A percentile compares a stretch with the other conserved stretches of the same genome.
Evolutionary conservation across 2,797 vertebrate genomes (phyloP).

Genomic region (Dendrocincla tyrannina): DNA sequence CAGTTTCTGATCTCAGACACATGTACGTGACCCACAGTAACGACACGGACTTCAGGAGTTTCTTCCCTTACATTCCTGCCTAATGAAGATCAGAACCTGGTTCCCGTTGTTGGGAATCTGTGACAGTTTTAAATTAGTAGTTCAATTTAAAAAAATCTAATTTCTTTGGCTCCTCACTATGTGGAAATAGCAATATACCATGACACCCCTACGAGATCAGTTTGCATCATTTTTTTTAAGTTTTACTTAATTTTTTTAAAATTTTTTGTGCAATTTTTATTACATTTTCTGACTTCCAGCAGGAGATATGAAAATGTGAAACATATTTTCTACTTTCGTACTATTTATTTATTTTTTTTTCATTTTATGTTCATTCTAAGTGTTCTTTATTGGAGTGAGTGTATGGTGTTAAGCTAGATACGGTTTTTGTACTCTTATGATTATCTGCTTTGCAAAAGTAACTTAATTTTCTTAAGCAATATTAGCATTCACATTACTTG

Average conservation of each 20-base stretch:
- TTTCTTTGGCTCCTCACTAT: slow-evolving; percentile 83
- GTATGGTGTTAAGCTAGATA: slow-evolving; percentile 87
- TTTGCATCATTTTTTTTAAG: slow-evolving; percentile 75
- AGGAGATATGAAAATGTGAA: slow-evolving; percentile 81
- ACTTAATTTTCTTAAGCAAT: slow-evolving; percentile 92
- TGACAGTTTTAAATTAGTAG: slow-evolving; percentile 57
- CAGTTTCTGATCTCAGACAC: slow-evolving; percentile 50
- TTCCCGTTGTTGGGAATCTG: slow-evolving; percentile 7
- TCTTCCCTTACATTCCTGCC: slow-evolving; percentile 21
- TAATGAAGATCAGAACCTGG: slow-evolving; percentile 23
- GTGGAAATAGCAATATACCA: slow-evolving; percentile 81
- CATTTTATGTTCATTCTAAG: slow-evolving; percentile 79
- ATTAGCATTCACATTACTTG: slow-evolving; percentile 98
- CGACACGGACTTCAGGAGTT: not conserved
- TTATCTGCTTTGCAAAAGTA: slow-evolving; percentile 96
- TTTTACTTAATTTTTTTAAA: slow-evolving; percentile 62
- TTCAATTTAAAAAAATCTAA: slow-evolving; percentile 69
- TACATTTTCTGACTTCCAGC: slow-evolving; percentile 80
- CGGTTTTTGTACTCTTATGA: slow-evolving; percentile 84
- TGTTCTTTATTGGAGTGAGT: slow-evolving; percentile 85
- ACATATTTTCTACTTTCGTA: slow-evolving; percentile 74
- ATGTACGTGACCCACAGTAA: not conserved
- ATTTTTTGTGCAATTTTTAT: slow-evolving; percentile 77
- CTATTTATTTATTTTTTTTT: slow-evolving; percentile 71
- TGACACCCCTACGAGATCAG: slow-evolving; percentile 82